Base-by-base conservation (phyloP, 2,797 vertebrate genomes). In the Novumbra hubbsi region DNA sequence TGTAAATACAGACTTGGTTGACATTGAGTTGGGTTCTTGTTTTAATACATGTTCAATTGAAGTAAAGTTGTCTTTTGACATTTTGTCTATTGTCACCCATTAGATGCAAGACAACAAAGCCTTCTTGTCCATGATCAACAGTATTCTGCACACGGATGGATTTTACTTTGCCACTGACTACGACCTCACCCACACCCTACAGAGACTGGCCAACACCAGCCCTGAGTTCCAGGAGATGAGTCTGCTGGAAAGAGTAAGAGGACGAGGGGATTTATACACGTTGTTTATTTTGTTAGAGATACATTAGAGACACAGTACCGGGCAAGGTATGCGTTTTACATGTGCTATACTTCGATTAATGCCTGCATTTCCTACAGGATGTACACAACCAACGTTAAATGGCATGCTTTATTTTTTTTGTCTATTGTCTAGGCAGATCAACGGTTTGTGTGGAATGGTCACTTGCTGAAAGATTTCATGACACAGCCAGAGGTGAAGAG, bases 211-310 rank as follows among this genome's bases (percentile, higher is more conserved):
- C 60, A 99, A 99, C 89, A 99, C 97, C 0, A 99, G 97, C 90
- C 97, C 97, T 0, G 97, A 99, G 85, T 98, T 99, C 76, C 97
- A 99, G 86, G 97, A 99, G 88, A 98, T 98, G 97, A 97, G 95
- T 76, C 90, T 96, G 1, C 87, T 96, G 55, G 95, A 96, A 86
- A 93, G 95, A 90, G 95, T 95, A 87, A 94, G 91, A 17, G 41
- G 84, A 85, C 86, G 16, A 69, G 70, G 5, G 16, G 24, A 12
- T 5, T 2, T 15, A 24, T 14, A 16, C 4, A 15, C 4, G 12
- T 6, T 55, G 52, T 55, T 21, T n/a, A 38, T n/a, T 0, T 3
- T 8, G 8, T 55, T 55, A n/a, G 19, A n/a, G 50, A 55, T 21
- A 17, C 50, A 52, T 1, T 55, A 19, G n/a, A 52, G n/a, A 52